Percentiles rank a stretch among this genome's conserved stretches.
Conservation (phyloP, 1,140 invertebrate genomes). For the Sitophilus oryzae region DNA sequence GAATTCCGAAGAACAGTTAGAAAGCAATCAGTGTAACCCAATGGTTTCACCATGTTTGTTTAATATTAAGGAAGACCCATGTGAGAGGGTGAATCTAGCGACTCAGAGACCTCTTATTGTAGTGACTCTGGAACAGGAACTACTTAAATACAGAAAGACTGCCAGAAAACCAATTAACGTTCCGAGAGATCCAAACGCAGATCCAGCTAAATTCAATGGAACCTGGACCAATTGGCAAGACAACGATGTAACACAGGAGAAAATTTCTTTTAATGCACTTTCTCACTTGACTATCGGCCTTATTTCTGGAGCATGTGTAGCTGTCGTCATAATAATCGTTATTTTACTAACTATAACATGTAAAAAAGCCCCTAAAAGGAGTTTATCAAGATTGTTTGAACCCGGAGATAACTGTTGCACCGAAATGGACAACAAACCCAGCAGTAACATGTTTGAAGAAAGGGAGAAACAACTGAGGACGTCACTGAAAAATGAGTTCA, state of each 20-base stretch:
- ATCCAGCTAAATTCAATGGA: constrained; percentile 52
- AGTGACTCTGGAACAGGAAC: constrained; percentile 44
- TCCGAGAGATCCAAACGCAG: constrained; percentile 48
- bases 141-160: constrained; percentile 47
- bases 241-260: constrained; percentile 28
- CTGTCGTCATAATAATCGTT: constrained; percentile 26
- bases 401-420: not conserved
- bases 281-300: constrained; percentile 32
- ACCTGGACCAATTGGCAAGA: constrained; percentile 55
- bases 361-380: constrained; percentile 15
- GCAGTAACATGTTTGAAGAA: constrained; percentile 12
- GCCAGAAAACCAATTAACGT: constrained; percentile 50
- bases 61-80: constrained; percentile 68
- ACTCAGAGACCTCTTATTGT: constrained; percentile 44
- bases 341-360: constrained; percentile 18
- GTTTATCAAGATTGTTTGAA: constrained; percentile 2
- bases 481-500: constrained; percentile 17
- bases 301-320: constrained; percentile 30
- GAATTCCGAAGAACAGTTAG: constrained; percentile 24
- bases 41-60: constrained; percentile 61
- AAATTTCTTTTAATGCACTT: constrained; percentile 23
- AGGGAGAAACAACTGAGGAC: constrained; percentile 21
- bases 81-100: constrained; percentile 67
- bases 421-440: constrained; percentile 4
- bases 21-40: constrained; percentile 48